phyloP scores from a whole-genome alignment of 2,797 vertebrate species.

The Microhierax caerulescens region DNA sequence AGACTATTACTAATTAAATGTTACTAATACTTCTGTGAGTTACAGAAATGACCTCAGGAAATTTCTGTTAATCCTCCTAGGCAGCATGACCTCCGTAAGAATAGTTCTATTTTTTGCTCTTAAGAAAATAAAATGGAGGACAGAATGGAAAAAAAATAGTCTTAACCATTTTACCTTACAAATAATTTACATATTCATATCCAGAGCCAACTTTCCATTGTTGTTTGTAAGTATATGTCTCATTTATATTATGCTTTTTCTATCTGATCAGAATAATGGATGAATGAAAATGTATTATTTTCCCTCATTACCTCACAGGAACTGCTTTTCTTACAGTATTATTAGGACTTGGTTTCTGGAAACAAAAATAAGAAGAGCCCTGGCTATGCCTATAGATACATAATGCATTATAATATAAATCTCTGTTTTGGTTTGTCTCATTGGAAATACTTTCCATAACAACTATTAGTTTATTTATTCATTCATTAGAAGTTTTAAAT shows the following conservation, averaged over 20 bases:
- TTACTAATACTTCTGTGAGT: neutral
- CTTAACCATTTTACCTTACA: neutral
- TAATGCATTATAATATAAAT: neutral
- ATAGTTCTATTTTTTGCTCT: neutral
- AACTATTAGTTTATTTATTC: neutral
- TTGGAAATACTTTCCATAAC: neutral
- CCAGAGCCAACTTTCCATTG: neutral
- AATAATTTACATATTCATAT: neutral
- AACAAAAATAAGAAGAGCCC: neutral
- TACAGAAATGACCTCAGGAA: constrained; percentile 16
- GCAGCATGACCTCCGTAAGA: neutral
- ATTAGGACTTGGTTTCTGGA: neutral
- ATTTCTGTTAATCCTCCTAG: neutral
- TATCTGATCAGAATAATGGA: neutral
- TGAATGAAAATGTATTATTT: neutral
- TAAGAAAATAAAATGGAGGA: neutral
- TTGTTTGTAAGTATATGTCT: neutral
- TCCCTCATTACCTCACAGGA: neutral
- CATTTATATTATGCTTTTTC: neutral
- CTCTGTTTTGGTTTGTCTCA: neutral
- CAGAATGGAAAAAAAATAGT: neutral
- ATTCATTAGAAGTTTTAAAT: neutral
- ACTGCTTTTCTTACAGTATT: neutral
- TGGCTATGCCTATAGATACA: neutral
- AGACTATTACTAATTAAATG: constrained; percentile 22